phyloP scores from a whole-genome alignment of 2,888 invertebrate species.

The Steinernema hermaphroditum region DNA sequence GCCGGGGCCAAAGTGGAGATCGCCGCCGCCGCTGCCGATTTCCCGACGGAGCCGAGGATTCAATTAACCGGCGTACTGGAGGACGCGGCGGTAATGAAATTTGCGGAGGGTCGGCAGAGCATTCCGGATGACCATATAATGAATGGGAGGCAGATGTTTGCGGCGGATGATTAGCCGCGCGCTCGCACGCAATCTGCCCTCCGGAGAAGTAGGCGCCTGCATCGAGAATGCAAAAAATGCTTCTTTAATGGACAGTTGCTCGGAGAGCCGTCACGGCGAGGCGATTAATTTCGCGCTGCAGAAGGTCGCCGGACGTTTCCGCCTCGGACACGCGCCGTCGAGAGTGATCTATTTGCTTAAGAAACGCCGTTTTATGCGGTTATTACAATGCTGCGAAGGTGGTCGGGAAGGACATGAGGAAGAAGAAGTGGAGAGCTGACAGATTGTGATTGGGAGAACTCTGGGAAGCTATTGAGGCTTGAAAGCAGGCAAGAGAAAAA shows the following conservation, averaged over 20 bases:
- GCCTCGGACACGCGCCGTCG: background rate
- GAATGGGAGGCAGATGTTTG: slow-evolving; percentile 26
- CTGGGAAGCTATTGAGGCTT: too few species aligned
- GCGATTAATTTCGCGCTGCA: background rate
- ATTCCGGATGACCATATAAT: slow-evolving; percentile 25
- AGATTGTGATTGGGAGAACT: background rate
- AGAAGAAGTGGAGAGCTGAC: background rate
- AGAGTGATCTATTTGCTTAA: slow-evolving; percentile 4
- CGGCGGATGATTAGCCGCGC: slow-evolving; percentile 18
- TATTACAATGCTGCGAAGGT: background rate
- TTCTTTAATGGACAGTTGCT: slow-evolving; percentile 3
- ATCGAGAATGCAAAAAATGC: slow-evolving; percentile 11
- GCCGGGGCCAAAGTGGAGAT: too few species aligned
- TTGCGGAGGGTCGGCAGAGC: background rate
- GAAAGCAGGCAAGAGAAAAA: too few species aligned
- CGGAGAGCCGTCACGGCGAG: background rate
- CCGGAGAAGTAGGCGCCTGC: background rate
- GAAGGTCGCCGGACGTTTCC: slow-evolving; percentile 1
- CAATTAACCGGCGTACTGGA: background rate
- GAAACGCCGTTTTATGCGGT: background rate
- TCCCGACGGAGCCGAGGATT: slow-evolving; percentile 3
- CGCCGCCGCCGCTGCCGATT: background rate
- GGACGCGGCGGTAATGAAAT: slow-evolving; percentile 13
- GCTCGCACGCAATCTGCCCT: slow-evolving; percentile 6
- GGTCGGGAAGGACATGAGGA: background rate